These are phyloP conservation scores for Girardia tigrina DNA, from an alignment of 2,888 invertebrate genomes.

Conservation along the genomic window DNA sequence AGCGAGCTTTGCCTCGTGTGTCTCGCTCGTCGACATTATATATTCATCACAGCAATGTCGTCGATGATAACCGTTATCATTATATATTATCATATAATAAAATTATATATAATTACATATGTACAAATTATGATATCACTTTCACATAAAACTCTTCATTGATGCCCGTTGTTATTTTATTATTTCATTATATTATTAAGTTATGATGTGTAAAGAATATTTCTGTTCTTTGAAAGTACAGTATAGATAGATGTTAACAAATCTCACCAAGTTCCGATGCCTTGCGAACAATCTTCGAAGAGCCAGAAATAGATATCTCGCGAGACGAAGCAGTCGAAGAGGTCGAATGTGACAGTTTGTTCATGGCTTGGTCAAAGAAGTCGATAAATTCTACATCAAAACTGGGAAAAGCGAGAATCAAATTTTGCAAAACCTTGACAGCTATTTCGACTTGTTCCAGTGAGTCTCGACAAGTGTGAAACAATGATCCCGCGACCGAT, in stretches of 20 bases:
- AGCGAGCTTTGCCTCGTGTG: too few relatives aligned
- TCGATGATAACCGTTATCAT: too few relatives aligned
- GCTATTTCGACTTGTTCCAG: slow-evolving; percentile 1
- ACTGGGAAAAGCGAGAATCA: neutral
- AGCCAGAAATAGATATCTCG: neutral
- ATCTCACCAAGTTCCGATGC: neutral
- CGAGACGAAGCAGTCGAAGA: neutral
- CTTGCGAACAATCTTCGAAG: neutral
- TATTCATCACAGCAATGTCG: too few relatives aligned
- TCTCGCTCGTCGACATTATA: too few relatives aligned
- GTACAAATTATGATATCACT: too few relatives aligned
- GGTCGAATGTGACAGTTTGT: slow-evolving; percentile 1
- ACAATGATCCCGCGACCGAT: neutral
- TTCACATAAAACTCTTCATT: too few relatives aligned
- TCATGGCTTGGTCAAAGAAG: neutral
- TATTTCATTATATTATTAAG: too few relatives aligned
- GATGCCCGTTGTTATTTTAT: too few relatives aligned
- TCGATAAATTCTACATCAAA: slow-evolving; percentile 20
- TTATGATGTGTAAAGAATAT: too few relatives aligned
- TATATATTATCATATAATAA: too few relatives aligned
- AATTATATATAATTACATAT: too few relatives aligned
- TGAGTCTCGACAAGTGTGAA: neutral
- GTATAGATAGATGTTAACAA: neutral
- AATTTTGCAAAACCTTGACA: neutral
- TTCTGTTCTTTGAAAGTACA: too few relatives aligned